These are phyloP conservation scores for Galeopterus variegatus DNA, from an alignment of 2,113 vertebrate genomes.

Conservation along the genomic window DNA sequence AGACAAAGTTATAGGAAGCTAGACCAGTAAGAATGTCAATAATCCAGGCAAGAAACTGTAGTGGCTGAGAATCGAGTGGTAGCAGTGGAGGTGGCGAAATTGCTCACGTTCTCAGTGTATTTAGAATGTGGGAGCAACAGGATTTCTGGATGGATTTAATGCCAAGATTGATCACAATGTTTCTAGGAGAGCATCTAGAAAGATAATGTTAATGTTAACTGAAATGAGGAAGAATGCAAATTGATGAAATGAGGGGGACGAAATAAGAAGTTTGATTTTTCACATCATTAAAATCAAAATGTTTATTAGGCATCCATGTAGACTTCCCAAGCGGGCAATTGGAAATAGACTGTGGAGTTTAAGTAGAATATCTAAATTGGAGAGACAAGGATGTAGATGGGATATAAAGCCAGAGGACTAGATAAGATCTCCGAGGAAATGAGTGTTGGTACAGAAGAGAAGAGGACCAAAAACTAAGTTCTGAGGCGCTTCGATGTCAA, in stretches of 20 bases:
- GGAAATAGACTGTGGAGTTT: neutral
- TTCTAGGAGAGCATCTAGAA: neutral
- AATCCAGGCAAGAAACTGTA: neutral
- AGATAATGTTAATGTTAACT: neutral
- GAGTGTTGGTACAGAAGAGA: neutral
- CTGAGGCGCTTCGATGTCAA: neutral
- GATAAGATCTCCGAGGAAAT: neutral
- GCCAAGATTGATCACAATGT: neutral
- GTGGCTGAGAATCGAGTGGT: neutral
- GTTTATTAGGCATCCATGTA: neutral
- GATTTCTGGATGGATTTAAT: neutral
- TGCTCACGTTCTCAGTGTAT: neutral
- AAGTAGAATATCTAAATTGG: neutral
- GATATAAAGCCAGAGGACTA: neutral
- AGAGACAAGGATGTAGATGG: neutral
- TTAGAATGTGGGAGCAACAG: neutral
- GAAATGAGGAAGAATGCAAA: slow-evolving; percentile 19
- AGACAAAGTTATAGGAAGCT: neutral
- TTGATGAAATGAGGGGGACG: neutral
- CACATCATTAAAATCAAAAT: neutral
- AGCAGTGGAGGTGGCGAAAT: neutral
- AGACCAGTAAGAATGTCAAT: neutral
- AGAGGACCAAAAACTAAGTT: neutral
- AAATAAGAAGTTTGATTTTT: neutral
- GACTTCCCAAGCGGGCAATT: neutral